phyloP scores from a whole-genome alignment of 2,797 vertebrate genomes.

The Halcyon chelicuti region DNA sequence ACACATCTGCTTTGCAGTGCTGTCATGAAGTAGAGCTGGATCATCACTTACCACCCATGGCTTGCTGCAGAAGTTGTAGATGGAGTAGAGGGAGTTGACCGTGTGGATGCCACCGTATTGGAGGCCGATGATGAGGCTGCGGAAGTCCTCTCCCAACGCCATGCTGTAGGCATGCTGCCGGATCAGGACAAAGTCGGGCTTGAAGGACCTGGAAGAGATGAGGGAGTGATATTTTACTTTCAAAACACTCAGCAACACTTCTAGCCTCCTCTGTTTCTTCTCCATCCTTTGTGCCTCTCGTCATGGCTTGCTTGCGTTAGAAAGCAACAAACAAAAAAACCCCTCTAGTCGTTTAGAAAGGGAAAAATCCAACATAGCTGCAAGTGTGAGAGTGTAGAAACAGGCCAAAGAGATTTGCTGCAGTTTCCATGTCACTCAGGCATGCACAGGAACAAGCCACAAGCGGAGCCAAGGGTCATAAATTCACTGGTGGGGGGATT shows the following conservation, averaged over 20 bases:
- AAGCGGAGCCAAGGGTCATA: constrained; percentile 34
- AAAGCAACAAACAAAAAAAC: not conserved
- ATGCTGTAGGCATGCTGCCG: constrained; percentile 96
- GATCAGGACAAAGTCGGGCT: constrained; percentile 93
- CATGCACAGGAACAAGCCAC: constrained; percentile 37
- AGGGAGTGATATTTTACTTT: not conserved
- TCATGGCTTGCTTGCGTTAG: not conserved
- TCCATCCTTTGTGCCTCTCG: not conserved
- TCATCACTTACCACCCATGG: constrained; percentile 86
- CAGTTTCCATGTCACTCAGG: constrained; percentile 52
- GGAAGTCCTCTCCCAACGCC: constrained; percentile 92
- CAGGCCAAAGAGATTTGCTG: constrained; percentile 40
- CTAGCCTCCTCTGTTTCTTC: not conserved
- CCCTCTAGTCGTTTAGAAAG: not conserved
- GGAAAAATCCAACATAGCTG: constrained; percentile 1
- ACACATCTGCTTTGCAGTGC: not conserved
- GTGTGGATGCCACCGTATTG: constrained; percentile 90
- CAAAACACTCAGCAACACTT: not conserved
- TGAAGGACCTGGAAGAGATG: constrained; percentile 87
- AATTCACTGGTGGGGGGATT: constrained; percentile 47
- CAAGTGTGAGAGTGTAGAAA: constrained; percentile 5
- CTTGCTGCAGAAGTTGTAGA: constrained; percentile 99
- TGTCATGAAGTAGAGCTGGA: not conserved
- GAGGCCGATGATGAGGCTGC: constrained; percentile 92
- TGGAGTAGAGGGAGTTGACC: constrained; percentile 92